A percentile compares a stretch with the other conserved stretches of the same genome.
These are phyloP conservation scores for Bubo bubo DNA, from an alignment of 2,113 vertebrate species.

Conservation along the genomic window DNA sequence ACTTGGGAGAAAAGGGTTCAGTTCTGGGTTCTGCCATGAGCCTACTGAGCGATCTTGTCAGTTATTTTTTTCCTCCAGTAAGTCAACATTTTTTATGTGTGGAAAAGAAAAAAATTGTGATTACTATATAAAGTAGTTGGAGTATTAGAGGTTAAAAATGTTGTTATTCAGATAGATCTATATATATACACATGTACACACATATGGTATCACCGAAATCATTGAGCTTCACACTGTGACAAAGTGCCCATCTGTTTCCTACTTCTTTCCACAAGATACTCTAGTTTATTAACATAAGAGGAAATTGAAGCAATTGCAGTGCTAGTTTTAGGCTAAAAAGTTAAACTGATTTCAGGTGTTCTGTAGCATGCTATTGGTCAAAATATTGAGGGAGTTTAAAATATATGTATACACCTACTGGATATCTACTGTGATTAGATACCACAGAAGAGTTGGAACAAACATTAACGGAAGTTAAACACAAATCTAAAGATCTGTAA, in stretches of 20 bases:
- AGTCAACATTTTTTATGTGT: not conserved
- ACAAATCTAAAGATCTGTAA: not conserved
- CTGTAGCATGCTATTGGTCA: fast-evolving
- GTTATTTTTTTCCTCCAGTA: not conserved
- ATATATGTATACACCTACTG: not conserved
- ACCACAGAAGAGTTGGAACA: not conserved
- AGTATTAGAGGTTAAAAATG: conserved; percentile 20
- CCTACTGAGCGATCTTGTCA: not conserved
- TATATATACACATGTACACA: not conserved
- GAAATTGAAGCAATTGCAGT: not conserved
- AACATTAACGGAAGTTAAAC: not conserved
- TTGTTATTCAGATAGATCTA: not conserved
- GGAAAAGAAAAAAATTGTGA: not conserved
- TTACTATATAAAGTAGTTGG: not conserved
- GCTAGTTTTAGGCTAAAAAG: not conserved
- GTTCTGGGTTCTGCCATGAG: not conserved
- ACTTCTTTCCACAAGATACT: not conserved
- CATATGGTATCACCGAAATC: not conserved
- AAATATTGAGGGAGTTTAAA: not conserved
- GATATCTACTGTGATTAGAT: not conserved
- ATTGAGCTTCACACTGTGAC: not conserved
- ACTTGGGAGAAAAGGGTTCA: not conserved
- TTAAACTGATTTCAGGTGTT: not conserved
- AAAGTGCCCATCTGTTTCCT: conserved; percentile 9
- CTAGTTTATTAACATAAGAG: not conserved